Base-by-base conservation (phyloP, 1,140 invertebrate species). In the Lineus longissimus region DNA sequence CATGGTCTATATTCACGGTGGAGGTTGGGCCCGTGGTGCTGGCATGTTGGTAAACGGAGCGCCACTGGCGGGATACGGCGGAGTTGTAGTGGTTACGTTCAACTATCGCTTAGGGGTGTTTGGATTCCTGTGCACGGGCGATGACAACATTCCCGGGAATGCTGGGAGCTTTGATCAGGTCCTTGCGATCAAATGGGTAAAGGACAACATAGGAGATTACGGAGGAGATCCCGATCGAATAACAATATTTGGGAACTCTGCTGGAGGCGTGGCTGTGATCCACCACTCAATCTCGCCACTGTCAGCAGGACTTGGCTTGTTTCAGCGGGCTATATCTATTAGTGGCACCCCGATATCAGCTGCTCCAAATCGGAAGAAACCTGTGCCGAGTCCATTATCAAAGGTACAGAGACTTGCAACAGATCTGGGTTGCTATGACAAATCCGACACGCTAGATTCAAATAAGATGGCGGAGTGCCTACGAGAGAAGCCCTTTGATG, bases 151-250 rank as follows among this genome's bases (percentile, higher is more conserved):
- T 4, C 51, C 64, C 25, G 89, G 90, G 0, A 91, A 91, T 74
- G 83, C 89, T 25, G 88, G 88, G 1, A 71, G 90, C 2, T 82
- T 87, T 25, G 90, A 91, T 75, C 88, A 91, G 61, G 86, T 88
- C 64, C 75, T 88, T 61, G 88, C 87, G 0, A 71, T 91, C 23
- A 68, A 86, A n/a, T 91, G 89, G 89, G 79, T 90, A 1, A 79
- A 85, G 56, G 83, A 86, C 60, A 89, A 91, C 76, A 88, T 90
- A 36, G 78, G 79, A 19, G 79, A 84, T 22, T 91, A 91, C 72
- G 89, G 89, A 4, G 90, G 90, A 2, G 88, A 90, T 79, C 82
- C 85, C 0, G 78, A 72, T 15, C 59, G 57, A 7, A 63, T 72
- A 30, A 72, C 68, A 6, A 15, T 73, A 7, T 60, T 70, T 31